Conservation (phyloP, 1,140 invertebrate species). For the Acyrthosiphon pisum region DNA sequence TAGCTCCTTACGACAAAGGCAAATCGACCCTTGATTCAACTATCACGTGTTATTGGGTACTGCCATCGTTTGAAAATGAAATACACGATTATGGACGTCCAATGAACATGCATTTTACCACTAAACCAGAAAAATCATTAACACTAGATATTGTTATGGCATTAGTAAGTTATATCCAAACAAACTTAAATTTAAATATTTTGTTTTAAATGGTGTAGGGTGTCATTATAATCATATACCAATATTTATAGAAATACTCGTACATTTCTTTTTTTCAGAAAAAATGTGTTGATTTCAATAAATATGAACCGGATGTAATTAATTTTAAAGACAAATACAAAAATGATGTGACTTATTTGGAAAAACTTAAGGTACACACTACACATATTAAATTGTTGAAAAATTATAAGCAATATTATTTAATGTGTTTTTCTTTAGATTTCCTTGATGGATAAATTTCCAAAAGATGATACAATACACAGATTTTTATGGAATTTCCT, state of each 20-base stretch:
- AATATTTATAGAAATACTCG: background rate
- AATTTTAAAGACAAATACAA: constrained; percentile 79
- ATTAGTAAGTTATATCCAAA: constrained; percentile 69
- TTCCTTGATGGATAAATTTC: constrained; percentile 42
- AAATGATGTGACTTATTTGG: constrained; percentile 77
- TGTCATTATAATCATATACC: background rate
- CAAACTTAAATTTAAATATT: background rate
- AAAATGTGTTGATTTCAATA: constrained; percentile 85
- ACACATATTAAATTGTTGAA: background rate
- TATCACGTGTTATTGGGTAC: constrained; percentile 90
- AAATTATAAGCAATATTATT: background rate
- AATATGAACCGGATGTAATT: constrained; percentile 77
- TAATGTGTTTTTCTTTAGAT: constrained; percentile 9
- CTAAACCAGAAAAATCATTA: constrained; percentile 82
- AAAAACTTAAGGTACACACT: constrained; percentile 74
- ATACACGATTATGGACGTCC: constrained; percentile 90
- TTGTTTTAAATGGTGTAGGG: background rate
- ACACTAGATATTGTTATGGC: constrained; percentile 83
- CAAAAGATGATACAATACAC: constrained; percentile 41
- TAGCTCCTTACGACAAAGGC: constrained; percentile 86
- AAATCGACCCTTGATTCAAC: constrained; percentile 79
- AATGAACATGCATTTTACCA: constrained; percentile 85
- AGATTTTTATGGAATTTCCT: constrained; percentile 29
- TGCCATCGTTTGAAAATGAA: constrained; percentile 89
- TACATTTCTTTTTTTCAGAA: constrained; percentile 65